Evolutionary conservation across 1,140 invertebrate genomes (phyloP), one percentile per base, ranked within the genome.

Genomic region (Coenobita brevimanus): DNA sequence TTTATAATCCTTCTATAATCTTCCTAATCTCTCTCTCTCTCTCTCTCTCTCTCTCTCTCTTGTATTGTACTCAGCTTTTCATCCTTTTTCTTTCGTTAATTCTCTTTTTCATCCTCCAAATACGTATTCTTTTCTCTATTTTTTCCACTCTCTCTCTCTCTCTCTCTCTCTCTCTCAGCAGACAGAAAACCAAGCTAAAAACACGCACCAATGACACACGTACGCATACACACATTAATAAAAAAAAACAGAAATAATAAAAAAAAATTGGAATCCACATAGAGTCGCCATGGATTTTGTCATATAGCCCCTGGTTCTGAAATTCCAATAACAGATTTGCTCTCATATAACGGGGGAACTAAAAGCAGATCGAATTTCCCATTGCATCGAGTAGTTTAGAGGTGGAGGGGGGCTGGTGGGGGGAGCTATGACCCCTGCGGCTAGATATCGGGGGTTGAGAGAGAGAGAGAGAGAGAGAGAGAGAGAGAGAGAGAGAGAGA

Each of bases 301-400:
- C 6, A 50, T 8, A 50, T 8, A 8, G 46, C 6, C 46, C 46
- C 46, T 6, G 17, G 46, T 21, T 76, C 71, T 33, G 4, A 38
- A 71, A 60, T 87, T 87, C 78, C 84, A 80, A 87, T 87, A 87
- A 87, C 84, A 73, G 78, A 87, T 87, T 87, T 80, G 69, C 62
- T 43, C 84, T 87, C 84, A 87, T 36, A 69, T 87, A 76, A 80
- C 84, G 41, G 43, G n/a, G 30, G 41, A n/a, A 10, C 76, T 87
- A 81, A 87, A 87, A 87, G 84, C 84, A 81, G 84, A 81, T 87
- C 84, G 76, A 87, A 87, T 87, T 87, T 81, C 84, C 57, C 84
- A 87, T 78, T 38, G 50, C 76, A 80, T 87, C 62, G 84, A 71
- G 57, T 64, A 50, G 75, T 50, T 80, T 67, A 73, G 78, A 87